A percentile compares a stretch with the other conserved stretches of the same genome.
Conservation (phyloP, 1,140 invertebrate species). For the Plectrocnemia conspersa region DNA sequence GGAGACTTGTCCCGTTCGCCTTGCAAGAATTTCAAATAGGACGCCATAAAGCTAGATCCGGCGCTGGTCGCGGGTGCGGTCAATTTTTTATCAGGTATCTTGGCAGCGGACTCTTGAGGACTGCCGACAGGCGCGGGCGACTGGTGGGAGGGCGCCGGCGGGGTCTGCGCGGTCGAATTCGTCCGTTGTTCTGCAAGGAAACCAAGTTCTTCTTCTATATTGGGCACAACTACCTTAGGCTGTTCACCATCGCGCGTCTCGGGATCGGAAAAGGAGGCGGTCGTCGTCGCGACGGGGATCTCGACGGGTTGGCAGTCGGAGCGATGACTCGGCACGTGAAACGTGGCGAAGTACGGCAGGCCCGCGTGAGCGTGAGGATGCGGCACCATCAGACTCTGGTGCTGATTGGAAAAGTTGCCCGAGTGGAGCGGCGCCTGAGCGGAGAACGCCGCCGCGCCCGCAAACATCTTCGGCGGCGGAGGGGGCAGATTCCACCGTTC, state of each 20-base stretch:
- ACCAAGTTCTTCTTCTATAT: constrained; percentile 79
- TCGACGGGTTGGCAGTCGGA: constrained; percentile 55
- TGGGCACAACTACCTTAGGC: constrained; percentile 76
- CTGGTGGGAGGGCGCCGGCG: constrained; percentile 50
- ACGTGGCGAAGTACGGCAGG: constrained; percentile 64
- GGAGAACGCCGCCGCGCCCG: constrained; percentile 49
- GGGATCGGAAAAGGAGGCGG: constrained; percentile 49
- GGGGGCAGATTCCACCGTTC: constrained; percentile 67
- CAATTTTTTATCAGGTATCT: constrained; percentile 53
- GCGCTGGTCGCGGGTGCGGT: constrained; percentile 56
- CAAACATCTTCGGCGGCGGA: constrained; percentile 63
- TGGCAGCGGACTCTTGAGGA: constrained; percentile 48
- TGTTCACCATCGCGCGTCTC: constrained; percentile 60
- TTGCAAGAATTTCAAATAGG: constrained; percentile 78
- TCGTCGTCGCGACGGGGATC: constrained; percentile 37
- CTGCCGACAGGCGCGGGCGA: constrained; percentile 44
- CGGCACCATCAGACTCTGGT: constrained; percentile 59
- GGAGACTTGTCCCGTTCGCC: constrained; percentile 74
- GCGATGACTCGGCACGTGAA: constrained; percentile 60
- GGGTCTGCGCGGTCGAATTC: constrained; percentile 51
- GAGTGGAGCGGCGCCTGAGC: constrained; percentile 55
- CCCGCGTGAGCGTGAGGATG: constrained; percentile 57
- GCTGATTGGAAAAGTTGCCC: constrained; percentile 58
- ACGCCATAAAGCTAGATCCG: constrained; percentile 75
- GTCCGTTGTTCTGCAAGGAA: constrained; percentile 63